A percentile compares a stretch with the other conserved stretches of the same genome.
Evolutionary conservation across 1,140 invertebrate species (phyloP).

Genomic region (Caenorhabditis tropicalis): DNA sequence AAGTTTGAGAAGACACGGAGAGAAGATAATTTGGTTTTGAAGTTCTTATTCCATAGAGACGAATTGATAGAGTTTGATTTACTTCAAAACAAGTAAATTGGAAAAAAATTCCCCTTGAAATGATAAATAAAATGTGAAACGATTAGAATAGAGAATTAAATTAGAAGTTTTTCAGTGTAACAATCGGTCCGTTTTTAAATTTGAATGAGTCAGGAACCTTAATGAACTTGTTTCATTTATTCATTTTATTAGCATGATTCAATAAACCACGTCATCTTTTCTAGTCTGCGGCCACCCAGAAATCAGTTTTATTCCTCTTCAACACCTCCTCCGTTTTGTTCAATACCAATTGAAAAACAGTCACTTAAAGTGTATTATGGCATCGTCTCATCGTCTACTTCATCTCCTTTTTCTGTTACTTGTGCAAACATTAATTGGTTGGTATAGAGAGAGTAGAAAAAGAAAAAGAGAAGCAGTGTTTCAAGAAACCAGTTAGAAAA

Average conservation of each 20-base stretch:
- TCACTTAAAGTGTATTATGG: conserved; percentile 21
- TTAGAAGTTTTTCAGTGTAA: no score
- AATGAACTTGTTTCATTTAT: background rate
- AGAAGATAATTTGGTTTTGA: no score
- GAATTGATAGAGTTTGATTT: no score
- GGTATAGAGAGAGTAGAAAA: background rate
- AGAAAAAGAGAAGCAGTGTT: background rate
- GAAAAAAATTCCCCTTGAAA: no score
- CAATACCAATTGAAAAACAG: conserved; percentile 30
- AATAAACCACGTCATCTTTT: background rate
- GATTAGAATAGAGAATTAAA: no score
- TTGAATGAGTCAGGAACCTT: no score
- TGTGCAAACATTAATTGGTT: conserved; percentile 36
- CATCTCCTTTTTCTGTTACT: background rate
- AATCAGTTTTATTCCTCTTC: background rate
- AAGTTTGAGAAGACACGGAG: no score
- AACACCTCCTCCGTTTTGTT: background rate
- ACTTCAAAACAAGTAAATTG: no score
- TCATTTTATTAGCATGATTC: conserved; percentile 3
- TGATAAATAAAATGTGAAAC: no score
- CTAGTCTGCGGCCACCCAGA: background rate
- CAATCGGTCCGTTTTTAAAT: no score
- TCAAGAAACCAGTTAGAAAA: conserved; percentile 32
- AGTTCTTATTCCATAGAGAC: no score
- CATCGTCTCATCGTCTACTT: background rate